Evolutionary conservation across 2,797 vertebrate species (phyloP).

Genomic region (Sebastolobus alascanus): DNA sequence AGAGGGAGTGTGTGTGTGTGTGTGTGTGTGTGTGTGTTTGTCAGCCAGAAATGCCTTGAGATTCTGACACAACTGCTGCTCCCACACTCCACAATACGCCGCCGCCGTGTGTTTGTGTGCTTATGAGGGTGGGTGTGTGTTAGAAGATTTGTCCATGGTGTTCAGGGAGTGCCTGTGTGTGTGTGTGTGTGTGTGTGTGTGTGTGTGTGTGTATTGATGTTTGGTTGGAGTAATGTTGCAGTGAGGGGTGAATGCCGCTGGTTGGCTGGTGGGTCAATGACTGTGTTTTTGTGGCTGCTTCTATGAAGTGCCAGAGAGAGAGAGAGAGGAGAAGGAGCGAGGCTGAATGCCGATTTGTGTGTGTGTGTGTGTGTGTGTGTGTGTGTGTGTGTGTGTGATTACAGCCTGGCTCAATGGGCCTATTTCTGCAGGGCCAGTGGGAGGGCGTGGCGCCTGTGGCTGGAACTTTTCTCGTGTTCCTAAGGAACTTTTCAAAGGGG

Average conservation of each 20-base stretch:
- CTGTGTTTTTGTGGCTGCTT: slow-evolving; percentile 63
- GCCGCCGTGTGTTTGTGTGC: slow-evolving; percentile 30
- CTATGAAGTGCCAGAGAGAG: slow-evolving; percentile 58
- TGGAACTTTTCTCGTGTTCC: slow-evolving; percentile 88
- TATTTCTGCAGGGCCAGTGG: slow-evolving; percentile 82
- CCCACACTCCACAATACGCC: slow-evolving; percentile 60
- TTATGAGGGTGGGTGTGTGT: slow-evolving; percentile 25
- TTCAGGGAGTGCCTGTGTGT: slow-evolving; percentile 19
- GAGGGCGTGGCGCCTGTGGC: slow-evolving; percentile 85
- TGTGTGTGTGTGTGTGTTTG: slow-evolving; percentile 49
- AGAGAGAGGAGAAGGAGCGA: slow-evolving; percentile 41
- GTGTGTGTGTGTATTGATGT: slow-evolving; percentile 53
- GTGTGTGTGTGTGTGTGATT: slow-evolving; percentile 65
- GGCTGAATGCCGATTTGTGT: slow-evolving; percentile 60
- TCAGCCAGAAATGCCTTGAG: slow-evolving; percentile 72
- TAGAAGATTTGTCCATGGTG: slow-evolving; percentile 16
- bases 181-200: background rate
- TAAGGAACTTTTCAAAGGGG: slow-evolving; percentile 87
- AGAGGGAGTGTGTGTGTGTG: slow-evolving; percentile 30
- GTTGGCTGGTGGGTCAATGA: slow-evolving; percentile 67
- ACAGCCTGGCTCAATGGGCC: slow-evolving; percentile 79
- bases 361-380: slow-evolving; percentile 46
- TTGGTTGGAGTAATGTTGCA: slow-evolving; percentile 63
- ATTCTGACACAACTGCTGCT: slow-evolving; percentile 66
- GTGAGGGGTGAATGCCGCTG: slow-evolving; percentile 49